Base-by-base conservation (phyloP, 2,113 vertebrate species). In the Recurvirostra avosetta region DNA sequence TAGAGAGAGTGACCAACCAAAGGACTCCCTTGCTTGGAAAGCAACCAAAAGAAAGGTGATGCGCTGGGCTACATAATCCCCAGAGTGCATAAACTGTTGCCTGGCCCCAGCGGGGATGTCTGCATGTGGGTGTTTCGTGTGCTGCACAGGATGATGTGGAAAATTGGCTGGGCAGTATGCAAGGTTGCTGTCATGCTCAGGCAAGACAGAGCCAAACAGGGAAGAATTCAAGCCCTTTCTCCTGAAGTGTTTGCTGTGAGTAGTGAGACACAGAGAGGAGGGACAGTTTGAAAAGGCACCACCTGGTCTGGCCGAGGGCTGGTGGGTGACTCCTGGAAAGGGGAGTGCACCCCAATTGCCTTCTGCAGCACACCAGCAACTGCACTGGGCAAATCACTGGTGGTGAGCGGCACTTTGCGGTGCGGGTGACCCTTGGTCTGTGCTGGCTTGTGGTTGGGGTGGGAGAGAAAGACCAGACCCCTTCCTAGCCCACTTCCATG, bases 201-300 rank as follows among this genome's bases (percentile, higher is more conserved):
- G 17, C 52, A 75, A 78, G n/a, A 66, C 0, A 61, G 49, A 65
- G 12, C 3, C 45, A 72, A 49, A 62, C 0, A 50, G 15, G 12
- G 17, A 84, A 81, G 36, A 87, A 79, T 61, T 74, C 34, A 75
- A 68, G 22, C 32, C 15, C 16, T 32, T 3, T 65, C 26, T 61
- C 22, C 34, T 36, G 47, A 67, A 71, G 18, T 3, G 5, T 17
- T 65, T 0, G 0, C 25, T 52, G 50, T 14, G 29, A 70, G 1
- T 6, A 80, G 3, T n/a, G 40, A 86, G 38, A 27, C 12, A 74
- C 2, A 1, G 73, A 59, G 34, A 59, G 29, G n/a, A 76, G 3
- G 4, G 2, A 43, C 7, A 34, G 21, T 72, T 65, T 92, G 40
- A 34, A 94, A 94, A 71, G 32, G 9, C 4, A 2, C 3, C 40